Conservation (phyloP, 2,888 invertebrate species). For the Thereva unica region DNA sequence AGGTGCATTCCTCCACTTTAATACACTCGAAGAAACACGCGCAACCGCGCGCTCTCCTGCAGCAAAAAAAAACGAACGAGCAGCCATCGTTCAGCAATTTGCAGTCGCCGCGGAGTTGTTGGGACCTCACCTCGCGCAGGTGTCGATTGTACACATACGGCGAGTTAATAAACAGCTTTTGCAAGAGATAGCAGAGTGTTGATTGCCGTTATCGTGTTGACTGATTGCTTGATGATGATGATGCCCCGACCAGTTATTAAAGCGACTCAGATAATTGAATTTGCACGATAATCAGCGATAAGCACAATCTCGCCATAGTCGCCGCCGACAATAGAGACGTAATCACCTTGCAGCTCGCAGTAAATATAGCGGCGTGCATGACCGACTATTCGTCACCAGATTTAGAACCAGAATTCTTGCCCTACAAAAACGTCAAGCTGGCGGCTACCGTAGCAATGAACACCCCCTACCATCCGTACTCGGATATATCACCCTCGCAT, state of each 20-base stretch:
- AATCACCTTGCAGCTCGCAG: neutral
- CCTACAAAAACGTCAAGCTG: slow-evolving; percentile 70
- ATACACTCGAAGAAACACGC: slow-evolving; percentile 11
- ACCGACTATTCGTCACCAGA: slow-evolving; percentile 42
- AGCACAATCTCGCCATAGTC: neutral
- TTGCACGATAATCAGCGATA: slow-evolving; percentile 28
- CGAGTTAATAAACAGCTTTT: slow-evolving; percentile 28
- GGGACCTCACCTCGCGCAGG: slow-evolving; percentile 33
- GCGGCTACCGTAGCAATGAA: slow-evolving; percentile 87
- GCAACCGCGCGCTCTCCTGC: neutral
- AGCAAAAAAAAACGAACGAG: slow-evolving; percentile 8
- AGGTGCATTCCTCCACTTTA: slow-evolving; percentile 36
- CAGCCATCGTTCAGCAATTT: slow-evolving; percentile 3
- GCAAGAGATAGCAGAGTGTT: slow-evolving; percentile 26
- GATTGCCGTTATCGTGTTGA: slow-evolving; percentile 29
- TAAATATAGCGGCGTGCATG: slow-evolving; percentile 38
- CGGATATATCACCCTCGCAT: slow-evolving; percentile 78
- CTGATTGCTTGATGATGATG: slow-evolving; percentile 34
- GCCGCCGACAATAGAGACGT: neutral
- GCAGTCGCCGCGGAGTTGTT: slow-evolving; percentile 2
- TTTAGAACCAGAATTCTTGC: slow-evolving; percentile 46
- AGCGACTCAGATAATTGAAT: slow-evolving; percentile 30
- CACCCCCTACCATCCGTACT: slow-evolving; percentile 86
- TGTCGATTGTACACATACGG: slow-evolving; percentile 36
- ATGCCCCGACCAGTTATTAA: slow-evolving; percentile 33